Evolutionary conservation across 2,113 vertebrate species (phyloP).

Genomic region (Promerops cafer): DNA sequence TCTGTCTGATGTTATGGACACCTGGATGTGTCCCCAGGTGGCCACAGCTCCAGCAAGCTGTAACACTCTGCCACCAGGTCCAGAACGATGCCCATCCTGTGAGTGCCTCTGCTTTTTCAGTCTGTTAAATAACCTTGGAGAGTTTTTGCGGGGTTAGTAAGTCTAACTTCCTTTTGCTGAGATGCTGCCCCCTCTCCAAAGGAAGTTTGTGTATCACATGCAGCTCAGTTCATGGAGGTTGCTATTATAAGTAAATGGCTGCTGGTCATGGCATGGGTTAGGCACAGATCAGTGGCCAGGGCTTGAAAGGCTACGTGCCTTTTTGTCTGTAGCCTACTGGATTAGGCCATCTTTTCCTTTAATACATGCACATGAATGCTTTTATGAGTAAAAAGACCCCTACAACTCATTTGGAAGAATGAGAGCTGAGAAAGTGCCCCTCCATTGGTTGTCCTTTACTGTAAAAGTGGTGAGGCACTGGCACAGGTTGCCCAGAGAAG

Average conservation of each 20-base stretch:
- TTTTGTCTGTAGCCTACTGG: background rate
- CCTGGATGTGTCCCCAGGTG: background rate
- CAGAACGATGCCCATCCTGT: background rate
- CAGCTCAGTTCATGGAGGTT: background rate
- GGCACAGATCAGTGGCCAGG: background rate
- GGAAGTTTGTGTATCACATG: background rate
- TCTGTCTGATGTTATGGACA: rapidly evolving
- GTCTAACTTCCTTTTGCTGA: background rate
- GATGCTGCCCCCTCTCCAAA: background rate
- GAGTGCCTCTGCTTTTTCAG: background rate
- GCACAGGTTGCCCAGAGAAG: background rate
- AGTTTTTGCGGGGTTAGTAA: background rate
- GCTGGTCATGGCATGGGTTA: background rate
- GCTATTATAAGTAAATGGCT: background rate
- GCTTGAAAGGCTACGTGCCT: background rate
- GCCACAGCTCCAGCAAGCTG: background rate
- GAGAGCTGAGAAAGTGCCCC: background rate
- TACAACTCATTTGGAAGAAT: background rate
- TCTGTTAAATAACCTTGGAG: background rate
- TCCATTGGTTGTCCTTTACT: background rate
- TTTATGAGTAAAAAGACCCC: background rate
- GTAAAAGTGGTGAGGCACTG: background rate
- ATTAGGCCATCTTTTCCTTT: background rate
- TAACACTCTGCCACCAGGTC: background rate
- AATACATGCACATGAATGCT: background rate